Evolutionary conservation across 2,797 vertebrate species (phyloP).

Genomic region (Semaprochilodus insignis): DNA sequence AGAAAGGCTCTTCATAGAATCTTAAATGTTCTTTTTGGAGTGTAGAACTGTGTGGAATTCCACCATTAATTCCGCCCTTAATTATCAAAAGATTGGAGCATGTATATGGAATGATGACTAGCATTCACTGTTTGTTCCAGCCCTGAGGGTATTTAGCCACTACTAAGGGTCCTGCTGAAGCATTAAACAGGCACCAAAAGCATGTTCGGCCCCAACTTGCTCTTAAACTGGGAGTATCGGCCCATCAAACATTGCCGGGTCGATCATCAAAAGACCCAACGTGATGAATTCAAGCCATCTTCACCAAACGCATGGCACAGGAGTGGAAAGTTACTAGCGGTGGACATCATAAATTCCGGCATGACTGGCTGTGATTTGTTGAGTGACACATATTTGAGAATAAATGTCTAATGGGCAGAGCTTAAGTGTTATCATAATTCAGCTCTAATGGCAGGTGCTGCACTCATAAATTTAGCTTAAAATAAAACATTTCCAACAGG

Average conservation of each 20-base stretch:
- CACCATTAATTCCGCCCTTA: too few species aligned
- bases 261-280: conserved; percentile 32
- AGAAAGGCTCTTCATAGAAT: too few species aligned
- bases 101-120: too few species aligned
- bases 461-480: conserved; percentile 81
- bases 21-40: too few species aligned
- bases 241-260: conserved; percentile 1
- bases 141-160: too few species aligned
- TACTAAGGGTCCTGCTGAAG: not conserved
- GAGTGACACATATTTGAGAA: conserved; percentile 80
- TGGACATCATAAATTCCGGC: conserved; percentile 59
- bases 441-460: conserved; percentile 71
- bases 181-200: too few species aligned
- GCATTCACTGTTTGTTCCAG: too few species aligned
- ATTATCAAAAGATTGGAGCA: too few species aligned
- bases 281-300: conserved; percentile 8
- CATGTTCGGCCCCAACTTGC: too few species aligned
- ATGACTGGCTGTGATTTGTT: conserved; percentile 75
- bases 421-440: conserved; percentile 80
- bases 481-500: conserved; percentile 77
- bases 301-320: conserved; percentile 15
- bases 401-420: conserved; percentile 78
- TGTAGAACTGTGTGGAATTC: too few species aligned
- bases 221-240: not conserved
- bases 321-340: conserved; percentile 40